These are phyloP conservation scores for Bimastos eiseni DNA, from an alignment of 2,888 invertebrate species.

Conservation along the genomic window DNA sequence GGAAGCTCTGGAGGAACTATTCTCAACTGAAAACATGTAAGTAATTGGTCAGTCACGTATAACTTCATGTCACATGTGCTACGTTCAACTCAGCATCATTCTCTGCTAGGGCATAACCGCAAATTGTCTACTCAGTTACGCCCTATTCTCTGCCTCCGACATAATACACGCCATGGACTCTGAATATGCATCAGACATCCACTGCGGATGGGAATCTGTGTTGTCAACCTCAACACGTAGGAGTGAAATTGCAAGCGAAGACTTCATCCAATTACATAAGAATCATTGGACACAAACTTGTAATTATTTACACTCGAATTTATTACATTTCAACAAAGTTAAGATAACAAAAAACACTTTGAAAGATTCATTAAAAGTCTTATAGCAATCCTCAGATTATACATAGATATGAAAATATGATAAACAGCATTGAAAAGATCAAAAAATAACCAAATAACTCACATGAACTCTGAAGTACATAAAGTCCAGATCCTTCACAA, in stretches of 20 bases:
- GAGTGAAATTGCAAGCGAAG: background rate
- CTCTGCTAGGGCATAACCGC: too few relatives aligned
- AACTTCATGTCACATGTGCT: background rate
- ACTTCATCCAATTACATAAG: background rate
- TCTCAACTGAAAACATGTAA: too few relatives aligned
- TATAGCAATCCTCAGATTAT: background rate
- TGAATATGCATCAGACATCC: background rate
- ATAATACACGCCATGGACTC: background rate
- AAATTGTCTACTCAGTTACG: too few relatives aligned
- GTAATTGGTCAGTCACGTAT: background rate
- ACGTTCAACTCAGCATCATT: background rate
- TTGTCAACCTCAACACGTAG: background rate
- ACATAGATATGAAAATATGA: background rate
- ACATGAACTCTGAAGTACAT: slow-evolving; percentile 77
- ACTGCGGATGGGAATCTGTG: background rate
- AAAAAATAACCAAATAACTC: slow-evolving; percentile 39
- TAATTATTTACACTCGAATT: too few relatives aligned
- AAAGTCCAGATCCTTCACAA: slow-evolving; percentile 89
- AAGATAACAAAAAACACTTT: background rate
- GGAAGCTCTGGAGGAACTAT: too few relatives aligned
- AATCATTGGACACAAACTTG: background rate
- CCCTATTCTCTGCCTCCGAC: too few relatives aligned
- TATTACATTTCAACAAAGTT: background rate
- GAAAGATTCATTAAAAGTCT: background rate
- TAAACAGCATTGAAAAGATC: background rate